These are phyloP conservation scores for Temnothorax unifasciatus DNA, from an alignment of 2,888 invertebrate genomes.

Conservation along the genomic window DNA sequence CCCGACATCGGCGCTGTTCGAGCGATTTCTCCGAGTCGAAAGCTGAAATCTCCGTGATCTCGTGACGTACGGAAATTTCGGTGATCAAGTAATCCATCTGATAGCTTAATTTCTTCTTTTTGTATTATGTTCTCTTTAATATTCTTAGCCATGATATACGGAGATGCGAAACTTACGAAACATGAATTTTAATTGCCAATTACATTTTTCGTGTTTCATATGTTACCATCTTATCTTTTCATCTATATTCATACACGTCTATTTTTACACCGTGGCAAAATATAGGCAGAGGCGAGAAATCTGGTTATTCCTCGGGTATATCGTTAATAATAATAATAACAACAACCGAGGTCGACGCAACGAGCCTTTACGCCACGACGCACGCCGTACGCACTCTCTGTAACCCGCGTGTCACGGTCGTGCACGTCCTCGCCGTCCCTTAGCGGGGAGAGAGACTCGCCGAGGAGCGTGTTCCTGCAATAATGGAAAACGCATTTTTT, in stretches of 20 bases:
- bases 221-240: not conserved
- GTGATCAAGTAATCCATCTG: not conserved
- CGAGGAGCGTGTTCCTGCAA: constrained; percentile 58
- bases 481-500: constrained; percentile 69
- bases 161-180: not conserved
- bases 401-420: constrained; percentile 71
- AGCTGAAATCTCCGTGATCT: not conserved
- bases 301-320: not conserved
- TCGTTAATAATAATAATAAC: constrained; percentile 19
- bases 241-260: not conserved
- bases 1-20: constrained; percentile 40
- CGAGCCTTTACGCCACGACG: constrained; percentile 39
- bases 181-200: constrained; percentile 11
- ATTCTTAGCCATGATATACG: not conserved
- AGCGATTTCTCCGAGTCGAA: constrained; percentile 42
- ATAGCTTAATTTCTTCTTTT: not conserved
- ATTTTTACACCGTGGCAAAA: not conserved
- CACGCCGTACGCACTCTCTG: constrained; percentile 54
- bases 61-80: not conserved
- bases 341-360: constrained; percentile 22
- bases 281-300: not conserved
- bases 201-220: not conserved
- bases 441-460: constrained; percentile 11
- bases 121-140: not conserved
- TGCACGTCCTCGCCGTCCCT: constrained; percentile 57